Percentiles rank a stretch among this genome's conserved stretches.
These are phyloP conservation scores for Semicossyphus pulcher DNA, from an alignment of 2,113 vertebrate species.

Conservation along the genomic window DNA sequence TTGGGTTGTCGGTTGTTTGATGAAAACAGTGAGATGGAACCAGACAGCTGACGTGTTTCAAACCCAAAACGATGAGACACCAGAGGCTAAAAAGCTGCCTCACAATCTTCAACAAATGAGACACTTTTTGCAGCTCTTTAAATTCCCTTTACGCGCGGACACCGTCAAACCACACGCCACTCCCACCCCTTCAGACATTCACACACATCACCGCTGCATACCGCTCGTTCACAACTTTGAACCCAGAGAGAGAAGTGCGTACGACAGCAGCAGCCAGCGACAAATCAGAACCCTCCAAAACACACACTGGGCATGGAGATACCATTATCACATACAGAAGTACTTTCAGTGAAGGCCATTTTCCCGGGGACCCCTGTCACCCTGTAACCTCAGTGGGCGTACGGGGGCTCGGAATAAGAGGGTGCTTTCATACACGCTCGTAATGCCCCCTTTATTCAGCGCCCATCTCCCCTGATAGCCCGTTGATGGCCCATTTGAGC, in stretches of 20 bases:
- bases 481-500: conserved; percentile 37
- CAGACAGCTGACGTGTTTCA: too few relatives aligned
- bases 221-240: conserved; percentile 21
- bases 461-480: conserved; percentile 37
- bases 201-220: background rate
- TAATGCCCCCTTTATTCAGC: conserved; percentile 67
- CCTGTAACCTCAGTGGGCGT: conserved; percentile 68
- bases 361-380: conserved; percentile 38
- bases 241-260: background rate
- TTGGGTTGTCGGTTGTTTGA: too few relatives aligned
- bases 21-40: too few relatives aligned
- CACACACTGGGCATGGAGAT: conserved; percentile 35
- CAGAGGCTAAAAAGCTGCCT: too few relatives aligned
- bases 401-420: conserved; percentile 50
- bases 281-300: conserved; percentile 10
- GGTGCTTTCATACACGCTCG: conserved; percentile 54
- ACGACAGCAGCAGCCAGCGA: conserved; percentile 2
- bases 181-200: background rate
- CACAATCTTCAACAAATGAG: too few relatives aligned
- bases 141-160: background rate
- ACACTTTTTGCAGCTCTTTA: background rate
- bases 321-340: conserved; percentile 40
- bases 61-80: too few relatives aligned
- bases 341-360: conserved; percentile 38
- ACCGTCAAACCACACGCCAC: background rate